These are phyloP conservation scores for Andrena hattorfiana DNA, from an alignment of 2,888 invertebrate species.

Conservation along the genomic window DNA sequence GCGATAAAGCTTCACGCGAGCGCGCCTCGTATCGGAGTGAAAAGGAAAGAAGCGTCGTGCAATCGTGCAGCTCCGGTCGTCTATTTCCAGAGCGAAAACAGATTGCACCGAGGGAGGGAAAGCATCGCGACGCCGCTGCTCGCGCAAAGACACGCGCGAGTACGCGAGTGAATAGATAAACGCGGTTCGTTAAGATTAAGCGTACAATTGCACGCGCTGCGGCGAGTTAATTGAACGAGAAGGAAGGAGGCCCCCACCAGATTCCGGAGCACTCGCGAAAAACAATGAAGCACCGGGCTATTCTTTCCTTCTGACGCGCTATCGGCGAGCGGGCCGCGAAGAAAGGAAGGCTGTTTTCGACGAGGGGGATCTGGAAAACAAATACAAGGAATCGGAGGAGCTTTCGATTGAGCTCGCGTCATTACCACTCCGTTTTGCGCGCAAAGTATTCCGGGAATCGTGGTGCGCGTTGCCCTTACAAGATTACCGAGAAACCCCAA, in stretches of 20 bases:
- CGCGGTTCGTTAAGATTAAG: slow-evolving; percentile 41
- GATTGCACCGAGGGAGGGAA: slow-evolving; percentile 13
- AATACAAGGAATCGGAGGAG: slow-evolving; percentile 20
- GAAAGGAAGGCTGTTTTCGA: background rate
- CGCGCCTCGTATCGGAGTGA: background rate
- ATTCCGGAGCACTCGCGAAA: background rate
- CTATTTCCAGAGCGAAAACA: slow-evolving; percentile 56
- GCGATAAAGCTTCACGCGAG: background rate
- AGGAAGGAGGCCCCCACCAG: background rate
- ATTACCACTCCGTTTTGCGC: background rate
- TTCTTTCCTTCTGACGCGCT: background rate
- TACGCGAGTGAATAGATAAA: slow-evolving; percentile 48
- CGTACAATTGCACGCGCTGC: slow-evolving; percentile 19
- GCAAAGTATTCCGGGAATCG: slow-evolving; percentile 29
- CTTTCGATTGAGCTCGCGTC: slow-evolving; percentile 16
- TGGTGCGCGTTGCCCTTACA: background rate
- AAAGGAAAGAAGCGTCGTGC: slow-evolving; percentile 7
- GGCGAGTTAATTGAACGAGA: slow-evolving; percentile 16
- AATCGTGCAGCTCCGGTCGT: slow-evolving; percentile 31
- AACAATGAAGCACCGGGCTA: background rate
- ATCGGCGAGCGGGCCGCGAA: background rate
- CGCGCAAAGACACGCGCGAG: slow-evolving; percentile 26
- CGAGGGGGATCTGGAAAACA: slow-evolving; percentile 17
- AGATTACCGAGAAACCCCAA: slow-evolving; percentile 13
- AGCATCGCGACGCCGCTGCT: slow-evolving; percentile 28